Percentiles rank a stretch among this genome's conserved stretches.
These are phyloP conservation scores for Dryobota labecula DNA, from an alignment of 2,888 invertebrate genomes.

Conservation along the genomic window DNA sequence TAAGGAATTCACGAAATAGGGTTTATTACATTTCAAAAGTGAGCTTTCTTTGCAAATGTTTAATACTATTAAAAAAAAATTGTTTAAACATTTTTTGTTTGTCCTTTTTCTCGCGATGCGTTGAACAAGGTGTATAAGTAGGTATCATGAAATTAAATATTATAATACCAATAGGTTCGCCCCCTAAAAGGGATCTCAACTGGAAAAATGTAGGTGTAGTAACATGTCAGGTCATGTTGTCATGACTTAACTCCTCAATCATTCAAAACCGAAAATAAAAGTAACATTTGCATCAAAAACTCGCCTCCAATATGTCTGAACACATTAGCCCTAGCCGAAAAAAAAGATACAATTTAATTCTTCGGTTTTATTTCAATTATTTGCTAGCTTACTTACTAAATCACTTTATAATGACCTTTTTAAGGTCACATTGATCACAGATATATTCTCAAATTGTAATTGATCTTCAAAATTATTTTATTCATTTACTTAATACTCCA, in stretches of 20 bases:
- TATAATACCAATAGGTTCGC: neutral
- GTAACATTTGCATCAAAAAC: constrained; percentile 75
- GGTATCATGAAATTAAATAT: neutral
- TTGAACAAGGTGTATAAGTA: neutral
- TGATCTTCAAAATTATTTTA: neutral
- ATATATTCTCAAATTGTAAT: constrained; percentile 1
- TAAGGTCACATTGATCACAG: constrained; percentile 27
- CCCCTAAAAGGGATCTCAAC: neutral
- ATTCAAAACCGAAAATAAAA: neutral
- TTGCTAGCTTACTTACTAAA: constrained; percentile 51
- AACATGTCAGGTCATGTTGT: no score
- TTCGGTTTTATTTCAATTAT: constrained; percentile 81
- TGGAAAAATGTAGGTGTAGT: no score
- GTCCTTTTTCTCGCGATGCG: no score
- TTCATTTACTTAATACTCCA: constrained; percentile 14
- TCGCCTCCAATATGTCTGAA: constrained; percentile 89
- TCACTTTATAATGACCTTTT: constrained; percentile 10
- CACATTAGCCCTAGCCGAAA: constrained; percentile 88
- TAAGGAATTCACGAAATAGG: constrained; percentile 68
- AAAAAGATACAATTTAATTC: constrained; percentile 79
- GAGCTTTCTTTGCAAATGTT: constrained; percentile 78
- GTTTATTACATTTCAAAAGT: constrained; percentile 86
- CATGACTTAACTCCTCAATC: neutral
- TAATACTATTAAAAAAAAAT: neutral
- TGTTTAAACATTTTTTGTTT: neutral